Percentiles rank a stretch among this genome's conserved stretches.
phyloP scores from a whole-genome alignment of 2,888 invertebrate genomes.

The Pachycephus smyrnensis region DNA sequence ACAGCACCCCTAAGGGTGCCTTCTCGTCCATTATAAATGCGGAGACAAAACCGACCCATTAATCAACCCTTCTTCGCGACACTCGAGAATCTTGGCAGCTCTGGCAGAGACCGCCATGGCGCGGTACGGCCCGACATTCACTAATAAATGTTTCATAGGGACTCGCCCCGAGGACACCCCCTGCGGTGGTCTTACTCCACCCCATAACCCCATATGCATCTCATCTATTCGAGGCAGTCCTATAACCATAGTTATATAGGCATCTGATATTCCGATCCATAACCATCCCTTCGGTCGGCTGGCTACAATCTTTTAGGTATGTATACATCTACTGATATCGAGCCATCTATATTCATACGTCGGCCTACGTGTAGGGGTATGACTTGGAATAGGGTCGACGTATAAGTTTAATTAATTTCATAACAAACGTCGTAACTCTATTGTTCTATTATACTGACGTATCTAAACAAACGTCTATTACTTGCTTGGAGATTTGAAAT shows the following conservation, averaged over 20 bases:
- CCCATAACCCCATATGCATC: constrained; percentile 1
- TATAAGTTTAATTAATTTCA: neutral
- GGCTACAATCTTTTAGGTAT: neutral
- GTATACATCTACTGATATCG: neutral
- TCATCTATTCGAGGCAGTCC: constrained; percentile 4
- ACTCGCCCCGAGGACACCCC: constrained; percentile 27
- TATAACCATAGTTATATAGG: neutral
- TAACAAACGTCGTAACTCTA: neutral
- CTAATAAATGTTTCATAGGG: constrained; percentile 52
- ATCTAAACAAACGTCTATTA: too few species aligned
- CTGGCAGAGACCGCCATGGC: neutral
- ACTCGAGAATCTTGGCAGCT: constrained; percentile 20
- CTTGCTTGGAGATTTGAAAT: too few species aligned
- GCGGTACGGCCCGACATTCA: constrained; percentile 28
- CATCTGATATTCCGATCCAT: constrained; percentile 1
- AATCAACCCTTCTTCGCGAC: constrained; percentile 39
- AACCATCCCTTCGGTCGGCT: neutral
- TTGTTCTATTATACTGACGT: too few species aligned
- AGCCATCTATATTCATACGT: too few species aligned
- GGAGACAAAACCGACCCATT: constrained; percentile 36
- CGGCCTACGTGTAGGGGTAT: too few species aligned
- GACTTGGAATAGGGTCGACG: neutral
- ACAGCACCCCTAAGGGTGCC: constrained; percentile 14
- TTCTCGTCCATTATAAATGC: constrained; percentile 36
- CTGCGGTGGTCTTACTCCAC: constrained; percentile 18